These are phyloP conservation scores for Patella caerulea DNA, from an alignment of 2,888 invertebrate species.

Conservation along the genomic window DNA sequence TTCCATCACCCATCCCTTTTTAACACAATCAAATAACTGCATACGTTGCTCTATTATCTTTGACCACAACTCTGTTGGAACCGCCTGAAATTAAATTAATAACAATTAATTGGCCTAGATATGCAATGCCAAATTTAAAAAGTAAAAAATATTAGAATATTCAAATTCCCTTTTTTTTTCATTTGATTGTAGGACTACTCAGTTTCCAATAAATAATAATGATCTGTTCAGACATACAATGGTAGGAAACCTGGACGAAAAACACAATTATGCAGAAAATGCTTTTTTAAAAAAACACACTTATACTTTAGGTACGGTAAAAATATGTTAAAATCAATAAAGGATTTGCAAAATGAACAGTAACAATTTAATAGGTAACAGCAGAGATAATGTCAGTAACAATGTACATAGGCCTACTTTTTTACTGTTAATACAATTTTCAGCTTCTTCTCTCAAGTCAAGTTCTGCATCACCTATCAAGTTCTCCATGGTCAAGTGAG, in stretches of 20 bases:
- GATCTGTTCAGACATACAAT: too few relatives aligned
- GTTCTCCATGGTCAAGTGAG: constrained; percentile 63
- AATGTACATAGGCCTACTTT: constrained; percentile 44
- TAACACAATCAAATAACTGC: constrained; percentile 67
- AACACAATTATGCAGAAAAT: too few relatives aligned
- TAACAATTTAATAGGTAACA: too few relatives aligned
- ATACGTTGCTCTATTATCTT: constrained; percentile 62
- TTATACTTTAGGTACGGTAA: too few relatives aligned
- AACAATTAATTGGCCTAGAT: neutral
- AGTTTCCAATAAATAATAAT: too few relatives aligned
- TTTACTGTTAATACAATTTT: constrained; percentile 49
- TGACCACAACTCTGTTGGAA: constrained; percentile 67
- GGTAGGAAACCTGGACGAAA: too few relatives aligned
- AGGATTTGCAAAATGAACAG: too few relatives aligned
- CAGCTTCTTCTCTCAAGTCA: constrained; percentile 56
- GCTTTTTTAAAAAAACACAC: too few relatives aligned
- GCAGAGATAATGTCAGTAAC: too few relatives aligned
- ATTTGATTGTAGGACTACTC: neutral
- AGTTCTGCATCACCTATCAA: constrained; percentile 65
- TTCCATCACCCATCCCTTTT: constrained; percentile 71
- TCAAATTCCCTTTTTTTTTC: neutral
- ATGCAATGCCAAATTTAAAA: neutral
- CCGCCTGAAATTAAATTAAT: constrained; percentile 40
- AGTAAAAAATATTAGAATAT: neutral
- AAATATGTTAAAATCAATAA: too few relatives aligned